Conservation (phyloP, 2,113 vertebrate species). For the Ancistrus triradiatus region DNA sequence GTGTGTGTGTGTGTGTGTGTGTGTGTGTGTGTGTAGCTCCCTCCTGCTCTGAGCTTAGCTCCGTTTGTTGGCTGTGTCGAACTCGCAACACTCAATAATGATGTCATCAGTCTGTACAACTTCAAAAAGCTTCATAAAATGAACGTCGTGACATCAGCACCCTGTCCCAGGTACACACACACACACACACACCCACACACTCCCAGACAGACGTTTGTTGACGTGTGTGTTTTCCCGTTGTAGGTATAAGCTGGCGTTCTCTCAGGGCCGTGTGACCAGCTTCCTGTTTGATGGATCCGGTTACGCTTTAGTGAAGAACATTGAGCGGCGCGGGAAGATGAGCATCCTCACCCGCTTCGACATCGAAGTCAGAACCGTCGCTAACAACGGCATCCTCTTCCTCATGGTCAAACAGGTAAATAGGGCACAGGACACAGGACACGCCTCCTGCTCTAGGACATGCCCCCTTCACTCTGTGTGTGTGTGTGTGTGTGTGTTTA, state of each 20-base stretch:
- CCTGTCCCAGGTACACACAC: conserved; percentile 78
- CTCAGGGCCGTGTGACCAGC: conserved; percentile 86
- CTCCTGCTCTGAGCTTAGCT: conserved; percentile 81
- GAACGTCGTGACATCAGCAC: conserved; percentile 69
- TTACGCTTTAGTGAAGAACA: conserved; percentile 84
- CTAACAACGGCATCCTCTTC: conserved; percentile 80
- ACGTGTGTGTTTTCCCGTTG: conserved; percentile 29
- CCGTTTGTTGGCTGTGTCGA: conserved; percentile 92
- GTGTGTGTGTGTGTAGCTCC: conserved; percentile 70
- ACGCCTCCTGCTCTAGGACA: background rate
- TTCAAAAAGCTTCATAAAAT: conserved; percentile 83
- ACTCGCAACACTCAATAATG: conserved; percentile 85
- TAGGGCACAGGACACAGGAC: conserved; percentile 11
- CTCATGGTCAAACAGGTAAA: conserved; percentile 90
- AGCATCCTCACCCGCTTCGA: conserved; percentile 91
- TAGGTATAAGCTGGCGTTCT: conserved; percentile 92
- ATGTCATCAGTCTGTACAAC: conserved; percentile 92
- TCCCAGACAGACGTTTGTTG: background rate
- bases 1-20: conserved; percentile 1
- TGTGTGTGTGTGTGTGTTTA: conserved; percentile 56
- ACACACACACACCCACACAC: too few species aligned
- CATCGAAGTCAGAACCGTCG: conserved; percentile 87
- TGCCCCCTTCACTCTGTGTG: background rate
- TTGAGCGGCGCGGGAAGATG: conserved; percentile 77
- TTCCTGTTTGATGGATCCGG: conserved; percentile 94